Evolutionary conservation across 1,140 invertebrate genomes (phyloP).

Genomic region (Zaprionus gabonicus): DNA sequence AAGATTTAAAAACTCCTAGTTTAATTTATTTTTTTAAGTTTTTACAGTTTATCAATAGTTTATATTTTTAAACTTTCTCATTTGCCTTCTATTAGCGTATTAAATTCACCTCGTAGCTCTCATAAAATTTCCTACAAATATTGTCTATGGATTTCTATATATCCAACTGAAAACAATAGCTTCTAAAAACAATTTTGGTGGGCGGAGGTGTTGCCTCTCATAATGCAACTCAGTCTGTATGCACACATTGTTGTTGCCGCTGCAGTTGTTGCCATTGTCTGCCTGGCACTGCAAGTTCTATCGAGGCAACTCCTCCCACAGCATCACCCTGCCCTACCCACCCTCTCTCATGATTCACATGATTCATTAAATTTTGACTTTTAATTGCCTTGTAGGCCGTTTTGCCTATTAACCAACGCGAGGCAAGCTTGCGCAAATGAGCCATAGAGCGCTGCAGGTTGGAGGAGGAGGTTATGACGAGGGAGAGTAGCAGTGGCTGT

Average conservation of each 20-base stretch:
- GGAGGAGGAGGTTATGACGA: not conserved
- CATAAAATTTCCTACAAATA: slow-evolving; percentile 56
- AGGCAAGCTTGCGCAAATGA: slow-evolving; percentile 57
- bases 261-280: slow-evolving; percentile 10
- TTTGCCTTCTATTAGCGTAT: not conserved
- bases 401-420: slow-evolving; percentile 68
- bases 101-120: slow-evolving; percentile 20
- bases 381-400: slow-evolving; percentile 78
- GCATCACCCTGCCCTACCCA: not conserved
- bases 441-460: slow-evolving; percentile 17
- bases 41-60: not conserved
- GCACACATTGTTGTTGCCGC: slow-evolving; percentile 45
- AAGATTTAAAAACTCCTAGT: too few relatives aligned
- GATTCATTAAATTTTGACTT: slow-evolving; percentile 49
- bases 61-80: not conserved
- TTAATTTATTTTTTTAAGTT: not conserved
- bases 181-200: slow-evolving; percentile 58
- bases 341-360: slow-evolving; percentile 15
- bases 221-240: slow-evolving; percentile 53
- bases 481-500: slow-evolving; percentile 12
- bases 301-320: slow-evolving; percentile 28
- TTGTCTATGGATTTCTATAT: slow-evolving; percentile 29
- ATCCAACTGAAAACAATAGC: slow-evolving; percentile 62
- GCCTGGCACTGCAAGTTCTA: slow-evolving; percentile 29
- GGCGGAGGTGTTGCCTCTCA: slow-evolving; percentile 63